Evolutionary conservation across 2,797 vertebrate species (phyloP), one percentile per base, ranked within the genome.

Genomic region (Crax fasciolata): DNA sequence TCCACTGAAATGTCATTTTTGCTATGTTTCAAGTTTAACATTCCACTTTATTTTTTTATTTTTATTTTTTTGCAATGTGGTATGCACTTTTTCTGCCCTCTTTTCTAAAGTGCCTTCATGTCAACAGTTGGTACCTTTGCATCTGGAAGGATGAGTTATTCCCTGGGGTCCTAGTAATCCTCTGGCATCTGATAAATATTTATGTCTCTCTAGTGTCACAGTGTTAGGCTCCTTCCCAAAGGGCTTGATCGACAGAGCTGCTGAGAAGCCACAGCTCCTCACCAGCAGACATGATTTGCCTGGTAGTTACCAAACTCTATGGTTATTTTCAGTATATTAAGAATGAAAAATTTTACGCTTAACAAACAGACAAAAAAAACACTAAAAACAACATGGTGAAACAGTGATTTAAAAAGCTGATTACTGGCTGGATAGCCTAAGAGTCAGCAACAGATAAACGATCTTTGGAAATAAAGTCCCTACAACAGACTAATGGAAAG

Each of bases 341-440:
- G 43, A 55, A 73, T 20, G 30, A 74, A 39, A 16, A 20, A 52
- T 58, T 87, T 65, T 62, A 54, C 16, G 13, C 8, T 62, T 87
- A 13, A 39, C 57, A 51, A 39, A 2, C 4, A 55, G 15, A 38
- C 17, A 13, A 14, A 24, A 49, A 52, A 3, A 7, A 44, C 35
- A 1, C 19, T 11, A 14, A 32, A 58, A 79, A 35, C 11, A 63
- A 21, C 17, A 46, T 0, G 0, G 3, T 65, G 57, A 71, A 87
- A 48, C 10, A 41, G 19, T 49, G 17, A 51, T 66, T 86, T 84
- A 0, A 1, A 89, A 90, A 67, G 16, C 23, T 63, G 27, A n/a
- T 5, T 5, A 3, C 10, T 75, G 54, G 11, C 25, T 76, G 41
- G 41, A 55, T 13, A 77, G 11, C 10, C 24, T 28, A 41, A 85